Evolutionary conservation across 2,888 invertebrate species (phyloP).

Genomic region (Laspeyria flexula): DNA sequence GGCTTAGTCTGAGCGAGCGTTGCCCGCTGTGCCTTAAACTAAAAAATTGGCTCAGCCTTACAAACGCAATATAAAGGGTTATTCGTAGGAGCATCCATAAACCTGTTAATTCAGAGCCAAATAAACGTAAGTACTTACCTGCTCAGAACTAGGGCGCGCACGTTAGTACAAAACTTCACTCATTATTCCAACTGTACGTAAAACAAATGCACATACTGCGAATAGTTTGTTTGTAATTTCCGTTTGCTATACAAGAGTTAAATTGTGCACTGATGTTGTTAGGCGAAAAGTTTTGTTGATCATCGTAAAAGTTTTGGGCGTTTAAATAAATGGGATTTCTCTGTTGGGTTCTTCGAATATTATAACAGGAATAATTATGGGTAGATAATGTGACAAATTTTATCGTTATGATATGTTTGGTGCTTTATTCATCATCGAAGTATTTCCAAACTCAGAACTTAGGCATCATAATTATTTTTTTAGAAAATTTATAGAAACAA

Average conservation of each 20-base stretch:
- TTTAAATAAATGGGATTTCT: not conserved
- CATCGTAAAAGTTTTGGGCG: not conserved
- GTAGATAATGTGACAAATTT: too few species aligned
- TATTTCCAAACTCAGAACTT: too few species aligned
- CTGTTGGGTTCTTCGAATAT: not conserved
- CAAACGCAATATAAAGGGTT: too few species aligned
- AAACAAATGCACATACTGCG: slow-evolving; percentile 7
- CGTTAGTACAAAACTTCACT: slow-evolving; percentile 18
- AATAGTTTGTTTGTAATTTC: not conserved
- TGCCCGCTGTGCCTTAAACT: too few species aligned
- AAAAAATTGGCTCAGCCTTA: too few species aligned
- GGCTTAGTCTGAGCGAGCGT: too few species aligned
- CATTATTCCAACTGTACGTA: slow-evolving; percentile 12
- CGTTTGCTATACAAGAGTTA: not conserved
- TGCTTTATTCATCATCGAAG: too few species aligned
- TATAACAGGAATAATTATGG: too few species aligned
- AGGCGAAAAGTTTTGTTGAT: not conserved
- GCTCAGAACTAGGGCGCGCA: not conserved
- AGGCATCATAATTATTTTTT: too few species aligned
- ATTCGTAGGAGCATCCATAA: not conserved
- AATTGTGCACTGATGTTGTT: slow-evolving; percentile 1
- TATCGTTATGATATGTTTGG: too few species aligned
- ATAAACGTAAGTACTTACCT: slow-evolving; percentile 4
- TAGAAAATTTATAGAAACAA: too few species aligned
- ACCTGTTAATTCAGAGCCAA: slow-evolving; percentile 1